phyloP scores from a whole-genome alignment of 2,888 invertebrate genomes.

The Trachelus stipa region DNA sequence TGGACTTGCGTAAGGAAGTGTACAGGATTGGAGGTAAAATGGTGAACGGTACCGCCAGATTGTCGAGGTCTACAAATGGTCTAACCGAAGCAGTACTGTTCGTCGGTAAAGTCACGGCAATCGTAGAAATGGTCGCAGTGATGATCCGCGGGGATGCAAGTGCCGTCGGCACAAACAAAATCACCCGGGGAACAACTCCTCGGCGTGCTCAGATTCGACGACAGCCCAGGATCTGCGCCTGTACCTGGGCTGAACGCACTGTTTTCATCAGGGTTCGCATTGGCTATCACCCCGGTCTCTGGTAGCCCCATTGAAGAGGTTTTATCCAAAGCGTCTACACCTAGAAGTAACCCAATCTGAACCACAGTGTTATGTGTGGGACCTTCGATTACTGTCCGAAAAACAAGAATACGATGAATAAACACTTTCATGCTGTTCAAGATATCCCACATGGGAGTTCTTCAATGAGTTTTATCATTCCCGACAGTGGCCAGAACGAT shows the following conservation, averaged over 20 bases:
- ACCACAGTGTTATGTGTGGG: conserved; percentile 41
- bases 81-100: conserved; percentile 85
- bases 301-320: conserved; percentile 54
- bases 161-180: conserved; percentile 74
- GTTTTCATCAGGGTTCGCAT: conserved; percentile 40
- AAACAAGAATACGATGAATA: neutral
- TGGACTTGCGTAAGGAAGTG: neutral
- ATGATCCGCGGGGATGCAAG: conserved; percentile 81
- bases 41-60: conserved; percentile 46
- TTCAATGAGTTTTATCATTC: neutral
- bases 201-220: conserved; percentile 54
- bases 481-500: neutral
- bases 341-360: conserved; percentile 64
- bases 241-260: conserved; percentile 64
- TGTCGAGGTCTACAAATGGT: conserved; percentile 55
- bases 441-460: neutral
- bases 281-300: conserved; percentile 45
- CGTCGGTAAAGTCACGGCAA: conserved; percentile 91
- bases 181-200: conserved; percentile 65
- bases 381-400: neutral
- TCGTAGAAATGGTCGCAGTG: conserved; percentile 92
- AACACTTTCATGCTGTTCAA: neutral
- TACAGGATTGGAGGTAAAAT: conserved; percentile 10
- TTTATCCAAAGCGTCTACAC: conserved; percentile 59
- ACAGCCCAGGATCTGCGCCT: conserved; percentile 61